Conservation (phyloP, 2,113 vertebrate genomes). For the Poecilia latipinna region DNA sequence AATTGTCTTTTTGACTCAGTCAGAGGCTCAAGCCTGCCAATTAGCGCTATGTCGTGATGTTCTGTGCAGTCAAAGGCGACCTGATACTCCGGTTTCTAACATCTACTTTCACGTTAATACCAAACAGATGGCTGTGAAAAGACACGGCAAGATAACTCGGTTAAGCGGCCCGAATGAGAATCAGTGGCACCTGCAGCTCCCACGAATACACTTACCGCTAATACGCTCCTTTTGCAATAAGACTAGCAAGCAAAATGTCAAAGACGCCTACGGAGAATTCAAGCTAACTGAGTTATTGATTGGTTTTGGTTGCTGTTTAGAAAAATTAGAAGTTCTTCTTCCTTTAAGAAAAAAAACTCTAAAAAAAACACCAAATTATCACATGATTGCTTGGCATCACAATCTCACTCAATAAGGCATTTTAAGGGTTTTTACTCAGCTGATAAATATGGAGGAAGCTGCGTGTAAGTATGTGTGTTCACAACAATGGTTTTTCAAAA, state of each 20-base stretch:
- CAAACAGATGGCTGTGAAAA: conserved; percentile 54
- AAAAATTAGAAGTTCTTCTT: not conserved
- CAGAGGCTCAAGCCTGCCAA: conserved; percentile 5
- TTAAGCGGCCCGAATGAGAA: conserved; percentile 53
- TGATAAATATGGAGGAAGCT: no score
- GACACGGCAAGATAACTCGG: conserved; percentile 38
- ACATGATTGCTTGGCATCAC: not conserved
- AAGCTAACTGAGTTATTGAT: not conserved
- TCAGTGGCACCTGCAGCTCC: conserved; percentile 57
- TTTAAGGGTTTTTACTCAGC: no score
- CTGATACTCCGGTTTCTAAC: conserved; percentile 20
- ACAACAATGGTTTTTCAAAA: not conserved
- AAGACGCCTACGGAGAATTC: not conserved
- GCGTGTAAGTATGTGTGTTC: not conserved
- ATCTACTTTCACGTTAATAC: conserved; percentile 45
- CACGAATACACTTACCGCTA: conserved; percentile 27
- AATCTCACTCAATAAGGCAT: no score
- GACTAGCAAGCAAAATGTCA: not conserved
- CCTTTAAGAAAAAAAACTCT: no score
- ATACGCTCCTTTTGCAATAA: conserved; percentile 15
- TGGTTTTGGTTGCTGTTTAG: not conserved
- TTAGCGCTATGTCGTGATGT: conserved; percentile 23
- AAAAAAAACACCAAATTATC: not conserved
- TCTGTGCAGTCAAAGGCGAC: conserved; percentile 25
- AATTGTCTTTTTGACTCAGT: conserved; percentile 26